These are phyloP conservation scores for Gerris lacustris DNA, from an alignment of 2,888 invertebrate genomes.

Conservation along the genomic window DNA sequence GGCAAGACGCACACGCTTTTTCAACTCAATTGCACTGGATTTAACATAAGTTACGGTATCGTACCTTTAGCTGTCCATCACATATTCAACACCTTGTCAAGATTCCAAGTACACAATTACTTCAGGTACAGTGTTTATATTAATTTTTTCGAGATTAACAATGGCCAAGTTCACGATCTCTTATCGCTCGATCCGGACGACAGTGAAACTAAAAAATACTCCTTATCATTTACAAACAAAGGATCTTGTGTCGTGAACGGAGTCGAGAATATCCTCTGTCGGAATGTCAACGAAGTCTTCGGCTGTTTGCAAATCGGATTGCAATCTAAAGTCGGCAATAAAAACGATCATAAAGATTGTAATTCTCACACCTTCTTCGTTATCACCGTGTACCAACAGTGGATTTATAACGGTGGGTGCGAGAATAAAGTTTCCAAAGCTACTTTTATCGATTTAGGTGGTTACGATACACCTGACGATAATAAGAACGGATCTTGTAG, in stretches of 20 bases:
- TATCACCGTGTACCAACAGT: slow-evolving; percentile 60
- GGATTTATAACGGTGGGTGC: slow-evolving; percentile 52
- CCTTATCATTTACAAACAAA: neutral
- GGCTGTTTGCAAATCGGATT: slow-evolving; percentile 57
- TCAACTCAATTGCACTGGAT: slow-evolving; percentile 49
- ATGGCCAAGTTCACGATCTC: slow-evolving; percentile 49
- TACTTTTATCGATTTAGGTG: slow-evolving; percentile 57
- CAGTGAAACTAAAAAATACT: slow-evolving; percentile 7
- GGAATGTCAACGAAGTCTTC: slow-evolving; percentile 52
- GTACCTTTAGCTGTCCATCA: slow-evolving; percentile 59
- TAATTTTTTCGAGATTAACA: slow-evolving; percentile 60
- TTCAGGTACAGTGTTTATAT: slow-evolving; percentile 53
- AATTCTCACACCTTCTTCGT: slow-evolving; percentile 56
- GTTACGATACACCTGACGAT: slow-evolving; percentile 41
- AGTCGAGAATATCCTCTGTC: slow-evolving; percentile 28
- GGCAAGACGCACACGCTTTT: slow-evolving; percentile 63
- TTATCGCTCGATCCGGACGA: slow-evolving; percentile 35
- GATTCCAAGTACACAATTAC: slow-evolving; percentile 45
- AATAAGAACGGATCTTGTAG: slow-evolving; percentile 17
- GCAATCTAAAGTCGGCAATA: slow-evolving; percentile 36
- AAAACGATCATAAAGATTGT: slow-evolving; percentile 38
- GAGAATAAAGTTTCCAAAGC: slow-evolving; percentile 61
- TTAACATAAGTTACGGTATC: slow-evolving; percentile 58
- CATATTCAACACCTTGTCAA: slow-evolving; percentile 49
- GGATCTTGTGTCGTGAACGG: neutral